Base-by-base conservation (phyloP, 30 jellyfish, hydroid and myxozoan species). In the Catostylus mosaicus region DNA sequence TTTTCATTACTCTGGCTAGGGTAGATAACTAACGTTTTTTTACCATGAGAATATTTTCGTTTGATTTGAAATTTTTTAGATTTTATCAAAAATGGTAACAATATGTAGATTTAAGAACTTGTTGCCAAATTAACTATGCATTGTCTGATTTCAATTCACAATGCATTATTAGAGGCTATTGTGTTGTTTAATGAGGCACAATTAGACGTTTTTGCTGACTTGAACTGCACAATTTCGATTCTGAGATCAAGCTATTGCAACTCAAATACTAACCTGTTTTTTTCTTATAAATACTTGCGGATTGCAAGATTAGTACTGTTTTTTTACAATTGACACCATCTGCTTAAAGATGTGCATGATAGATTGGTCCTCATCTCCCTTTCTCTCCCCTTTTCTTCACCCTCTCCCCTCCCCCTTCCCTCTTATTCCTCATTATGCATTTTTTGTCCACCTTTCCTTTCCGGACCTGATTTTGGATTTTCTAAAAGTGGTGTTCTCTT, bases 21-120 rank as follows among this genome's bases (percentile, higher is more conserved):
- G 61, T 68, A 68, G 80, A 68, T 68, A 68, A 36, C 47, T 66
- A 66, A 68, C 26, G 80, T 68, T 74, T 74, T 74, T 74, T 74
- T 36, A 36, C 71, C 36, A 27, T 45, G 63, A 46, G 56, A 26
- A 74, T 74, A 74, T 50, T 50, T 51, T 74, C 62, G 75, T 74
- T 74, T 74, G 56, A 59, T 48, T 74, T 74, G 54, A 33, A 74
- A 19, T 54, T 74, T 74, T 74, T 48, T 72, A 74, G 85, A 50
- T 74, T 74, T 48, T 68, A 68, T n/a, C 26, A n/a, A 34, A 23
- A 23, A 18, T 36, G 65, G 63, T 68, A 68, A 34, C 80, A 68
- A 68, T 9, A 22, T 68, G 63, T 34, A 68, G 61, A 35, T 68
- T 68, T 68, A 16, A 59, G 30, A 59, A 59, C 26, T 59, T 59